Base-by-base conservation (phyloP, 1,140 invertebrate genomes). In the Drosophila littoralis region DNA sequence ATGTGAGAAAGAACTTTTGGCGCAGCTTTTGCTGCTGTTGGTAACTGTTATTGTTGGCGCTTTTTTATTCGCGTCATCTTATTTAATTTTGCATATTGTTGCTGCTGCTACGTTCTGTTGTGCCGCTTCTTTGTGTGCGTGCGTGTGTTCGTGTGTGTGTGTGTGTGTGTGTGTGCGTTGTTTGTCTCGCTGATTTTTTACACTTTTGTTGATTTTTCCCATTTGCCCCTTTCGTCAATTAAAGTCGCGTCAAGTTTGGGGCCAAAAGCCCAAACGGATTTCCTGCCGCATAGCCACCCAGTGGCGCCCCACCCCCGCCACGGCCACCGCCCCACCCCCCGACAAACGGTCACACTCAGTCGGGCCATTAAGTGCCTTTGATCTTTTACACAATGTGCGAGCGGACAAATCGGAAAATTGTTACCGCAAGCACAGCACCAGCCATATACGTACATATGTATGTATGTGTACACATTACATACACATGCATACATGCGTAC, bases 31-130 rank as follows among this genome's bases (percentile, higher is more conserved):
- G 43, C 45, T 42, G 28, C 43, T 46, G 28, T 69, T 69, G 46
- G 48, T 61, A 61, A 57, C 59, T 65, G 48, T 67, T 72, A 61
- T 60, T 70, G 81, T 88, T 75, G 48, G 15, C 40, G 65, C 60
- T 55, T 77, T 28, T 88, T 86, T 75, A 55, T 52, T 61, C 84
- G 54, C 74, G 83, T 88, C 83, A 88, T 88, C 77, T 60, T 80
- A 89, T 88, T 89, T 88, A 88, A 88, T 88, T 82, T 82, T 82
- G 79, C 79, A 82, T 82, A 82, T 82, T 82, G 60, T 77, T 67
- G 67, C 55, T 57, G 38, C 52, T 12, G 55, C 40, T 35, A n/a
- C 38, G 78, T 63, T 81, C 79, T 59, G 60, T 52, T 61, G 55
- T 68, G 55, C 40, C 46, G 8, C 42, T 33, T 46, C 57, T 45